A percentile compares a stretch with the other conserved stretches of the same genome.
phyloP scores from a whole-genome alignment of 2,113 vertebrate genomes.

The Prionailurus bengalensis region DNA sequence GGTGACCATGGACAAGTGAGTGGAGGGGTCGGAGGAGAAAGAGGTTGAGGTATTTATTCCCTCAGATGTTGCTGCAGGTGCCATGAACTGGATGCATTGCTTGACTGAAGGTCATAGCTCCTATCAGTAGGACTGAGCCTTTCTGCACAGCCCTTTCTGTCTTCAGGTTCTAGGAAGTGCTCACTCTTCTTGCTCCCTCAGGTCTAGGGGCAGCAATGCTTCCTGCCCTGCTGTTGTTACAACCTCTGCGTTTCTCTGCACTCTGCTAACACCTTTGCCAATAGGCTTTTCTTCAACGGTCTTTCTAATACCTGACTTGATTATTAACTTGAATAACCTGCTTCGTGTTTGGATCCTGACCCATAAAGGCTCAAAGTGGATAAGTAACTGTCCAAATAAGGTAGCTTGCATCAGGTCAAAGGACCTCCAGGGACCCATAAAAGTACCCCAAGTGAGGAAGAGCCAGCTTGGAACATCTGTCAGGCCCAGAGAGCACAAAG shows the following conservation, averaged over 20 bases:
- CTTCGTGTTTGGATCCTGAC: not conserved
- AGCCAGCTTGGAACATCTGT: not conserved
- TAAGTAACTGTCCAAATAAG: not conserved
- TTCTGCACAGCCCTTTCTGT: not conserved
- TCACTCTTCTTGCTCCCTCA: not conserved
- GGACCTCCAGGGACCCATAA: not conserved
- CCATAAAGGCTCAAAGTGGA: not conserved
- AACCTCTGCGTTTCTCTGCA: not conserved
- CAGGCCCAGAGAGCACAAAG: not conserved
- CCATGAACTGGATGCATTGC: not conserved
- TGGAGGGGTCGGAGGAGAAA: not conserved
- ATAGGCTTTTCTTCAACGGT: not conserved
- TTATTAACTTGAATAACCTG: not conserved
- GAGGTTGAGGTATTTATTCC: not conserved
- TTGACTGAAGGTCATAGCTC: not conserved
- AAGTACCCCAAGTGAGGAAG: not conserved
- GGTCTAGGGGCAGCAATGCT: not conserved
- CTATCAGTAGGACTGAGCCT: not conserved
- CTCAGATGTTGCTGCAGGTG: not conserved
- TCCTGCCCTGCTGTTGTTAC: not conserved
- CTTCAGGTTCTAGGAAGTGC: not conserved
- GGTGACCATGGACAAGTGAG: not conserved
- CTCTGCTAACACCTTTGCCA: not conserved
- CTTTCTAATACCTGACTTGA: not conserved
- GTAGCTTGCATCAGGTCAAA: not conserved